Conservation (phyloP, 2,797 vertebrate species). For the Pempheris klunzingeri region DNA sequence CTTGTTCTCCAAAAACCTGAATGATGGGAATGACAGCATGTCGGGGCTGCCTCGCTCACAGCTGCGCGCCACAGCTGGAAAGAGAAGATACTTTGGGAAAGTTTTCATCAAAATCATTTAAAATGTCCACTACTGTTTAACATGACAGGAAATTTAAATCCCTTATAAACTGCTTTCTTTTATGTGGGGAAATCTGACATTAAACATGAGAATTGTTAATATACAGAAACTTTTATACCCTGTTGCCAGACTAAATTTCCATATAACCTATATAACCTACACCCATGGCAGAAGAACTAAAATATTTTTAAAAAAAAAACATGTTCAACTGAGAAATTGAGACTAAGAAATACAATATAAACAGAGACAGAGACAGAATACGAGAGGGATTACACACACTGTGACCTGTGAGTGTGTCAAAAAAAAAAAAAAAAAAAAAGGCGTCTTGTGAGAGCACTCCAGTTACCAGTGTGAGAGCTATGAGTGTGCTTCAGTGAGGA, state of each 20-base stretch:
- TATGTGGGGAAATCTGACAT: not conserved
- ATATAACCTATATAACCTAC: not conserved
- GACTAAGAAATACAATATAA: conserved; percentile 26
- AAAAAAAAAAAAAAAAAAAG: conserved; percentile 38
- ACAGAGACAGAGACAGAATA: conserved; percentile 16
- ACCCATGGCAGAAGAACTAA: not conserved
- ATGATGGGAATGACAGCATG: not conserved
- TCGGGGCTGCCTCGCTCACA: not conserved
- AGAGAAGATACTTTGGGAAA: conserved; percentile 7
- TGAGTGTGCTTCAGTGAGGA: conserved; percentile 79
- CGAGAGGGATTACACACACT: conserved; percentile 49
- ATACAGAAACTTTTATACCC: not conserved
- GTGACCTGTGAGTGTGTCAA: conserved; percentile 60
- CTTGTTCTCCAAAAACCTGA: not conserved
- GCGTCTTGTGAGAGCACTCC: conserved; percentile 70
- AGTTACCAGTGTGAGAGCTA: conserved; percentile 62
- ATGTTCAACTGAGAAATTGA: conserved; percentile 7
- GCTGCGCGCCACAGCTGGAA: conserved; percentile 12
- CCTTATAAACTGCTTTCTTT: not conserved
- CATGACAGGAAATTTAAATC: not conserved
- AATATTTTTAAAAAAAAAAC: too few species aligned
- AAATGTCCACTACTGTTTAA: not conserved
- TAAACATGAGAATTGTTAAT: not conserved
- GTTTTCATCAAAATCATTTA: not conserved
- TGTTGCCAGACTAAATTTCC: not conserved